Base-by-base conservation (phyloP, 92 coral and sea anemone genomes). In the Isaurus tuberculatus region DNA sequence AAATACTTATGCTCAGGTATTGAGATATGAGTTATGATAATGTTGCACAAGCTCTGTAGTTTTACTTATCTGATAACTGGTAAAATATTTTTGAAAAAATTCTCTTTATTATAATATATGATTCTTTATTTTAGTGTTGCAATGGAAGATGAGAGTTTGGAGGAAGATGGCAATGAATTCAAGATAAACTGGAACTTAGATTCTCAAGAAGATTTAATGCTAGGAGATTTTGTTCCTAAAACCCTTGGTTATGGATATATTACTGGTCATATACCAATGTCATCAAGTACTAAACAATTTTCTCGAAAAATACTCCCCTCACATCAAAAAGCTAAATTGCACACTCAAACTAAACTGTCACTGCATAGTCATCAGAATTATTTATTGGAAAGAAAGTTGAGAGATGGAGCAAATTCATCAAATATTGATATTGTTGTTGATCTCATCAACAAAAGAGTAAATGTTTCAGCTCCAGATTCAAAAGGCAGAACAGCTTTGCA, bases 401-500 rank as follows among this genome's bases (percentile, higher is more conserved):
- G 98, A 80, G 99, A 94, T 63, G 98, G 92, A 17, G 97, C 91
- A 1, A 93, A 91, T 75, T 84, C 79, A 26, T 77, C 92, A 19
- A 82, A 97, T 65, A 71, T 81, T 57, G 89, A 85, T 9, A 65
- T 81, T 34, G 75, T 97, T n/a, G 89, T 91, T 60, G 69, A 87
- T 46, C 98, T 97, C 3, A 84, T 97, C 22, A 94, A 81, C 37
- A 89, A 83, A 57, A 98, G 98, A n/a, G 98, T 94, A 6, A 86
- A 86, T 71, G 91, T 90, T 1, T 92, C 91, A 10, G 68, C 95
- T 72, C 90, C 99, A 49, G 99, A 97, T 78, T 90, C 99, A 20
- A 97, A 94, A 82, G 86, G 85, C 25, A 93, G 99, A 48, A 97
- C 99, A 49, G 97, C 99, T 14, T 86, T 97, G 22, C 99, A 97